These are phyloP conservation scores for Pteropus alecto DNA, from an alignment of 2,113 vertebrate species.

Conservation along the genomic window DNA sequence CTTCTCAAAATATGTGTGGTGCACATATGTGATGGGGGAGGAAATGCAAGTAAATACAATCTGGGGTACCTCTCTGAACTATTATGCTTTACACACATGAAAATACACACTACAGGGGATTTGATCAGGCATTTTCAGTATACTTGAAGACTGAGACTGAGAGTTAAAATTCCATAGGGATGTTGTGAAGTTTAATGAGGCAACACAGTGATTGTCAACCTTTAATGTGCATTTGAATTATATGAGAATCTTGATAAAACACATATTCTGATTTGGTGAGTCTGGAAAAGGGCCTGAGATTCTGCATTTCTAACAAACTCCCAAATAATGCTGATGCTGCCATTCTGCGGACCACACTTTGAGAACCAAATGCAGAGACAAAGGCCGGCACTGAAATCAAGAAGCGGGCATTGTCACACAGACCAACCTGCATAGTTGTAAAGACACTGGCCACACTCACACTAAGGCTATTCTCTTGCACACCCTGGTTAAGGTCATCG, in stretches of 20 bases:
- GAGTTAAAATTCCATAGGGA: not conserved
- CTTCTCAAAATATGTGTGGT: slow-evolving; percentile 39
- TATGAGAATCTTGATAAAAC: not conserved
- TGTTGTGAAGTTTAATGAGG: not conserved
- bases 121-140: not conserved
- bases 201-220: not conserved
- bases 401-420: not conserved
- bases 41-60: slow-evolving; percentile 4
- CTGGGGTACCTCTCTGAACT: not conserved
- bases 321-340: not conserved
- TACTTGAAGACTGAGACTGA: not conserved
- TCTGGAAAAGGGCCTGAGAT: too few species aligned
- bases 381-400: not conserved
- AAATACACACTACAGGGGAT: not conserved
- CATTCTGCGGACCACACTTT: not conserved
- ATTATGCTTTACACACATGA: not conserved
- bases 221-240: not conserved
- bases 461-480: not conserved
- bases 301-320: not conserved
- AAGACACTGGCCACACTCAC: not conserved
- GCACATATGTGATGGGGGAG: not conserved
- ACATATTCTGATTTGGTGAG: not conserved
- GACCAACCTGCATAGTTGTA: too few species aligned
- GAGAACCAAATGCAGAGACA: not conserved
- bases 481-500: not conserved